Evolutionary conservation across 2,888 invertebrate species (phyloP).

Genomic region (Helobdella robusta): DNA sequence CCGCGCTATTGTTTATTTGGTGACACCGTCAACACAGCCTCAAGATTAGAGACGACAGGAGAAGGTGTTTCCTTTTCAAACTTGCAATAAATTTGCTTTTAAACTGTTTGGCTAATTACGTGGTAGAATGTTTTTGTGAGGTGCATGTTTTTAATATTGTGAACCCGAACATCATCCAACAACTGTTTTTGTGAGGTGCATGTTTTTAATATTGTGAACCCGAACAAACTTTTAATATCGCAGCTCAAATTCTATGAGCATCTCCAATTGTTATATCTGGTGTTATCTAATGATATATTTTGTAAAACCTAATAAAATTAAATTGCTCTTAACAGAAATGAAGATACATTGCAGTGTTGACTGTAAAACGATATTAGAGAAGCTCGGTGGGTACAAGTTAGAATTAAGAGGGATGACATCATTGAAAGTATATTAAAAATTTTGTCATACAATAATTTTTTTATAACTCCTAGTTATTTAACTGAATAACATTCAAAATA

Average conservation of each 20-base stretch:
- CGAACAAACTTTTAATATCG: too few species aligned
- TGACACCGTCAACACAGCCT: slow-evolving; percentile 28
- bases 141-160: too few species aligned
- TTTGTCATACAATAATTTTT: not conserved
- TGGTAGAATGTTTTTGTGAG: too few species aligned
- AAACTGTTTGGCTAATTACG: too few species aligned
- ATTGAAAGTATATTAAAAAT: slow-evolving; percentile 47
- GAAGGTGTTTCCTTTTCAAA: slow-evolving; percentile 17
- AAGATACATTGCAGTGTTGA: slow-evolving; percentile 49
- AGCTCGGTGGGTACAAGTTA: slow-evolving; percentile 49
- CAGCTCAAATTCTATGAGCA: too few species aligned
- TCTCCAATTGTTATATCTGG: too few species aligned
- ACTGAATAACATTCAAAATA: not conserved
- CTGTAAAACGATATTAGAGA: slow-evolving; percentile 45
- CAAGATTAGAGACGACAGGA: slow-evolving; percentile 25
- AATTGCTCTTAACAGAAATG: slow-evolving; percentile 39
- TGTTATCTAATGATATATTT: too few species aligned
- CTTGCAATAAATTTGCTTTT: not conserved
- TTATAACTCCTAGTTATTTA: not conserved
- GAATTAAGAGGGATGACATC: slow-evolving; percentile 48
- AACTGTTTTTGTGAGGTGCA: too few species aligned
- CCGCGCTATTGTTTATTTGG: slow-evolving; percentile 27
- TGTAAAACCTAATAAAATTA: not conserved
- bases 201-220: too few species aligned
- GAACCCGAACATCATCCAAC: too few species aligned